Conservation (phyloP, 92 coral and sea anemone species). For the Pocillopora grandis region DNA sequence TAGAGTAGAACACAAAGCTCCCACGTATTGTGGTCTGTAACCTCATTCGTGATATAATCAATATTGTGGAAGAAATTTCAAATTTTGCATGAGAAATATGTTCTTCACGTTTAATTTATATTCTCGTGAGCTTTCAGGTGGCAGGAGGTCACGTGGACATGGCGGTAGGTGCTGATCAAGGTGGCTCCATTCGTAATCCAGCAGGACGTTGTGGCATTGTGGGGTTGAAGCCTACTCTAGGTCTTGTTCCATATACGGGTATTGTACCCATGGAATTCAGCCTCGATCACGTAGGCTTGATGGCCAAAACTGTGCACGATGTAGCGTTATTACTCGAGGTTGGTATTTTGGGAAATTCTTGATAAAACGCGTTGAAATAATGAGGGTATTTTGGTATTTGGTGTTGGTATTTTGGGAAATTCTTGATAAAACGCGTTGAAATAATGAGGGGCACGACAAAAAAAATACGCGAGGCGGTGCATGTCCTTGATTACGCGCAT, state of each 20-base stretch:
- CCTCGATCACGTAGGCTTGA: constrained; percentile 73
- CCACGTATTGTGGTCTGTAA: too few relatives aligned
- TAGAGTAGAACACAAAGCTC: too few relatives aligned
- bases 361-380: too few relatives aligned
- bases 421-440: too few relatives aligned
- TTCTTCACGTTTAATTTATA: neutral
- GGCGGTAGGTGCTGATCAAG: constrained; percentile 82
- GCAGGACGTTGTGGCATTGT: constrained; percentile 76
- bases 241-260: constrained; percentile 76
- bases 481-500: too few relatives aligned
- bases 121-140: constrained; percentile 25
- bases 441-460: too few relatives aligned
- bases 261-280: constrained; percentile 52
- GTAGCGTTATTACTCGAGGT: constrained; percentile 66
- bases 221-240: constrained; percentile 76
- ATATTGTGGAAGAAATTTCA: too few relatives aligned
- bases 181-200: constrained; percentile 73
- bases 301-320: constrained; percentile 69
- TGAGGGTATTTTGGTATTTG: too few relatives aligned
- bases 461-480: too few relatives aligned
- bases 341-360: neutral
- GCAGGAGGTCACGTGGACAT: constrained; percentile 75
- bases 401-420: constrained; percentile 18
- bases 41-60: too few relatives aligned
- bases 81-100: too few relatives aligned